Evolutionary conservation across 2,797 vertebrate species (phyloP).

Genomic region (Rhincodon typus): DNA sequence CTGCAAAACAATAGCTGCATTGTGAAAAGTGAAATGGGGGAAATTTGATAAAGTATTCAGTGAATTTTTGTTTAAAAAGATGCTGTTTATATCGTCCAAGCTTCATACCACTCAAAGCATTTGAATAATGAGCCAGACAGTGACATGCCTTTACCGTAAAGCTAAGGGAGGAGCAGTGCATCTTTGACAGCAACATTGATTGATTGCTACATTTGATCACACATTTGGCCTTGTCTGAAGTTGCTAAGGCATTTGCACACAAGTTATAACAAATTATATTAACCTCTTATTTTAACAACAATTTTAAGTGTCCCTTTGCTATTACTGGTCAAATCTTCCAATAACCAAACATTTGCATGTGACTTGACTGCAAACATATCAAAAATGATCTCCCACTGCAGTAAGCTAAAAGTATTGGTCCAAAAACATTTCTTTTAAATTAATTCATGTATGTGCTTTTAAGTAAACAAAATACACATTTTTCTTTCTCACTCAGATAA

Average conservation of each 20-base stretch:
- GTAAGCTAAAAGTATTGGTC: conserved; percentile 13
- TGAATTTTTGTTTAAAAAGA: background rate
- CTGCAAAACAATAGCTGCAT: background rate
- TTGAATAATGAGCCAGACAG: background rate
- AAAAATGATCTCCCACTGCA: background rate
- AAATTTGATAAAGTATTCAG: background rate
- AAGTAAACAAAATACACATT: background rate
- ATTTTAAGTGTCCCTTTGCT: background rate
- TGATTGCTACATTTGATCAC: background rate
- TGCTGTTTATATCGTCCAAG: background rate
- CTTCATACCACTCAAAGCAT: background rate
- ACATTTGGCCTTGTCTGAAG: background rate
- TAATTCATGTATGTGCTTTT: background rate
- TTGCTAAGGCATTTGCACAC: background rate
- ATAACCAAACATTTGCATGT: background rate
- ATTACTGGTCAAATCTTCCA: background rate
- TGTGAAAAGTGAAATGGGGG: background rate
- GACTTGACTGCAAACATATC: background rate
- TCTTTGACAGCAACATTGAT: background rate
- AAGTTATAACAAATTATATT: background rate
- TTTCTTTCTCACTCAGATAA: background rate
- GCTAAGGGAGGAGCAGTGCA: background rate
- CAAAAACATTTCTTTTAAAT: conserved; percentile 3
- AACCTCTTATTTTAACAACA: background rate
- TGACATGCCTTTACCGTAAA: background rate